A percentile compares a stretch with the other conserved stretches of the same genome.
These are phyloP conservation scores for Microtus ochrogaster DNA, from an alignment of 2,113 vertebrate species.

Conservation along the genomic window DNA sequence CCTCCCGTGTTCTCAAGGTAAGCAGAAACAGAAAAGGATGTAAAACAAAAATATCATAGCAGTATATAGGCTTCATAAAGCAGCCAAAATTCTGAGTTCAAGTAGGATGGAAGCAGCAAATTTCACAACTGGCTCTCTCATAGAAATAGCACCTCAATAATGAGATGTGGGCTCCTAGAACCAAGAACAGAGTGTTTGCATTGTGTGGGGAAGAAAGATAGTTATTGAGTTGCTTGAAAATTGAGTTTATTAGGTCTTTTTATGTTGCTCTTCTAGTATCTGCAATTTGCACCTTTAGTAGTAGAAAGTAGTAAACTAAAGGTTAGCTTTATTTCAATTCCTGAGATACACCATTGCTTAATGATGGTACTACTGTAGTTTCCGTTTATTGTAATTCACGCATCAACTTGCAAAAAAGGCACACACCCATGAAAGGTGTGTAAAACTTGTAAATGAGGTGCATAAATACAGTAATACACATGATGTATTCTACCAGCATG, in stretches of 20 bases:
- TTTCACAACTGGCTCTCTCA: not conserved
- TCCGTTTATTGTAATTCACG: conserved; percentile 28
- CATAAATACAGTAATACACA: not conserved
- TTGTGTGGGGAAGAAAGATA: not conserved
- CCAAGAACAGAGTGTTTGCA: not conserved
- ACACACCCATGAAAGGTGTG: not conserved
- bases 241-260: conserved; percentile 7
- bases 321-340: conserved; percentile 47
- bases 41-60: conserved; percentile 21
- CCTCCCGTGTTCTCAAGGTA: not conserved
- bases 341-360: not conserved
- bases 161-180: not conserved
- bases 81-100: conserved; percentile 16
- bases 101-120: conserved; percentile 31
- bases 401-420: conserved; percentile 20
- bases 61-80: conserved; percentile 11
- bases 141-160: conserved; percentile 12
- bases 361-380: not conserved
- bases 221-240: conserved; percentile 28
- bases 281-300: conserved; percentile 1
- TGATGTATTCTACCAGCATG: not conserved
- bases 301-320: conserved; percentile 20
- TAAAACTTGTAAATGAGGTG: conserved; percentile 44
- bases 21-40: not conserved
- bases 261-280: not conserved